Evolutionary conservation across 1,140 invertebrate genomes (phyloP).

Genomic region (Macrotrachela quadricornifera): DNA sequence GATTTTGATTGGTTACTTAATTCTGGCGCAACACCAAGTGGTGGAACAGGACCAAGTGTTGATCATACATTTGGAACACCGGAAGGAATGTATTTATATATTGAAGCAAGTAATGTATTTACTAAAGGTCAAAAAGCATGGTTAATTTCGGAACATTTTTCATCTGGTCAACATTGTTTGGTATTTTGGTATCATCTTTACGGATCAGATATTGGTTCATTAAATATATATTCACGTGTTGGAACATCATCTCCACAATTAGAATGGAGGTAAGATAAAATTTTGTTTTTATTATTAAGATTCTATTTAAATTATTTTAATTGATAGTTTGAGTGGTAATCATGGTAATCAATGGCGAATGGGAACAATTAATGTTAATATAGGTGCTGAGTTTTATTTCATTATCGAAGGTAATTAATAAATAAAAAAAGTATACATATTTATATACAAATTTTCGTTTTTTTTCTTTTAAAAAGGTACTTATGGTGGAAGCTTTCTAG

Average conservation of each 20-base stretch:
- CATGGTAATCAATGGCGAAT: constrained; percentile 3
- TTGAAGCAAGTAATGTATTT: constrained; percentile 14
- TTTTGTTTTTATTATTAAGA: too few relatives aligned
- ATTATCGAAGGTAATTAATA: neutral
- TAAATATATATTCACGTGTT: neutral
- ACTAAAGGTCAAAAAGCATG: constrained; percentile 18
- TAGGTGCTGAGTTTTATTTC: neutral
- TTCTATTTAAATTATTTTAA: too few relatives aligned
- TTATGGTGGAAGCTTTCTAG: neutral
- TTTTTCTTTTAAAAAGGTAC: neutral
- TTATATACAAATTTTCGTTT: too few relatives aligned
- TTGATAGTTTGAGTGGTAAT: neutral
- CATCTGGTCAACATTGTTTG: constrained; percentile 1
- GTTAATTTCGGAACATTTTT: constrained; percentile 20
- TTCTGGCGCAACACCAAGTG: constrained; percentile 12
- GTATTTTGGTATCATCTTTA: constrained; percentile 7
- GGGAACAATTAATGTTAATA: constrained; percentile 1
- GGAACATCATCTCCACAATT: neutral
- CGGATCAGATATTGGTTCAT: neutral
- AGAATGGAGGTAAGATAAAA: neutral
- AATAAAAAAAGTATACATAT: too few relatives aligned
- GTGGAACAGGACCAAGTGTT: constrained; percentile 28
- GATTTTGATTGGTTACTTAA: constrained; percentile 21
- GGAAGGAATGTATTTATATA: constrained; percentile 26
- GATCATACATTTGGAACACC: constrained; percentile 36